These are phyloP conservation scores for Sarcophaga bullata DNA, from an alignment of 1,140 invertebrate genomes.

Conservation along the genomic window DNA sequence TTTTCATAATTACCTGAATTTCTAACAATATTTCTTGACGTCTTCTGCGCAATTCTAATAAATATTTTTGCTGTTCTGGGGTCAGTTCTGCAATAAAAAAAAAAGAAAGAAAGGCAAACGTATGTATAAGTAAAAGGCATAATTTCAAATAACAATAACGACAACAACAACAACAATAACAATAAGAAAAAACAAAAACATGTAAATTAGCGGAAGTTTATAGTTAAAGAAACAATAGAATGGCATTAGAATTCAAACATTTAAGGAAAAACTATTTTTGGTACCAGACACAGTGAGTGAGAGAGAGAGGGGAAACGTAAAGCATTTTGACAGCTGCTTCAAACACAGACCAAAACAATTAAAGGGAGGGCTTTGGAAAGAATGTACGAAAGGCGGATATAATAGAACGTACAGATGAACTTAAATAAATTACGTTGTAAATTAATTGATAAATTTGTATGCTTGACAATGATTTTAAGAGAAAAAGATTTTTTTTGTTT, in stretches of 20 bases:
- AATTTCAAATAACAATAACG: no score
- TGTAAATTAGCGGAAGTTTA: constrained; percentile 22
- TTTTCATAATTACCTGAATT: constrained; percentile 82
- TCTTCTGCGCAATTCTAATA: constrained; percentile 87
- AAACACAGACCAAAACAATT: not conserved
- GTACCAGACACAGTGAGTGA: not conserved
- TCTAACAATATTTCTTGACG: constrained; percentile 91
- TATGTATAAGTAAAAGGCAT: not conserved
- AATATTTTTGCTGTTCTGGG: constrained; percentile 87
- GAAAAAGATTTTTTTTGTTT: not conserved
- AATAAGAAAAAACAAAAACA: not conserved
- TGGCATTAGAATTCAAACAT: not conserved
- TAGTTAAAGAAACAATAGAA: not conserved
- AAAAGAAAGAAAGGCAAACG: not conserved
- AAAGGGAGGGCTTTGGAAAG: not conserved
- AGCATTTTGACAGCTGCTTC: constrained; percentile 28
- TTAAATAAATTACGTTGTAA: constrained; percentile 9
- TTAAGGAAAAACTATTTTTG: not conserved
- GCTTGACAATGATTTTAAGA: not conserved
- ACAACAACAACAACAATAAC: constrained; percentile 11
- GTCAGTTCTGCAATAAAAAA: constrained; percentile 86
- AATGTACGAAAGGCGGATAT: not conserved
- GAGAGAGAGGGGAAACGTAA: not conserved
- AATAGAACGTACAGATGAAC: not conserved
- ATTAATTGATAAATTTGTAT: not conserved